Percentiles rank a stretch among this genome's conserved stretches.
Evolutionary conservation across 2,888 invertebrate genomes (phyloP).

Genomic region (Malthinus seriepunctatus): DNA sequence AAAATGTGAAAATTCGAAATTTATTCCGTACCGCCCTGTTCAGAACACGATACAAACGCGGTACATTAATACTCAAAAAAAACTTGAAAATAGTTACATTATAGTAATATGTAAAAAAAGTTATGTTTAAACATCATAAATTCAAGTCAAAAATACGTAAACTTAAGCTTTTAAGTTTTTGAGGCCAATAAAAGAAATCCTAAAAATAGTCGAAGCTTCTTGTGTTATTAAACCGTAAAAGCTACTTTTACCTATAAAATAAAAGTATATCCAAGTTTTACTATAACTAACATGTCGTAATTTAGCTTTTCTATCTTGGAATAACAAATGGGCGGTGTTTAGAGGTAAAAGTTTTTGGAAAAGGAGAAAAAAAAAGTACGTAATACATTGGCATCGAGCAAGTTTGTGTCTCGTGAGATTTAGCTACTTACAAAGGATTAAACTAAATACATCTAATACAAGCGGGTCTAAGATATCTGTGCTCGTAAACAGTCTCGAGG

Average conservation of each 20-base stretch:
- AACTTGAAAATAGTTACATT: neutral
- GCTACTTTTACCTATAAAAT: conserved; percentile 7
- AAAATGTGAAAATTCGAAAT: neutral
- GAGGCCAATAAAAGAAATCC: conserved; percentile 4
- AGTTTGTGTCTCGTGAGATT: conserved; percentile 25
- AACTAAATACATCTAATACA: conserved; percentile 35
- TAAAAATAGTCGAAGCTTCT: conserved; percentile 4
- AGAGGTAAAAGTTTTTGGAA: conserved; percentile 1
- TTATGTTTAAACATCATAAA: conserved; percentile 4
- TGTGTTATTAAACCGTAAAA: conserved; percentile 7
- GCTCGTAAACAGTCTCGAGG: conserved; percentile 41
- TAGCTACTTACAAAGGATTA: conserved; percentile 43
- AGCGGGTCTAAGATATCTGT: conserved; percentile 34
- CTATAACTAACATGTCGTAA: conserved; percentile 6
- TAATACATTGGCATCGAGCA: conserved; percentile 7
- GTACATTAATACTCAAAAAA: neutral
- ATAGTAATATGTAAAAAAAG: conserved; percentile 4
- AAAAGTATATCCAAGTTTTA: conserved; percentile 3
- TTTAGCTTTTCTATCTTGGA: conserved; percentile 1
- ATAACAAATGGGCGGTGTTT: conserved; percentile 3
- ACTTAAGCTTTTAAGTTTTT: conserved; percentile 6
- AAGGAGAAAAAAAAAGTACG: neutral
- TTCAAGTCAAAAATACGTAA: conserved; percentile 5
- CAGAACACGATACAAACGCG: too few relatives aligned
- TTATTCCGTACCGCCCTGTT: neutral